These are phyloP conservation scores for Diplodus puntazzo DNA, from an alignment of 2,797 vertebrate species.

Conservation along the genomic window DNA sequence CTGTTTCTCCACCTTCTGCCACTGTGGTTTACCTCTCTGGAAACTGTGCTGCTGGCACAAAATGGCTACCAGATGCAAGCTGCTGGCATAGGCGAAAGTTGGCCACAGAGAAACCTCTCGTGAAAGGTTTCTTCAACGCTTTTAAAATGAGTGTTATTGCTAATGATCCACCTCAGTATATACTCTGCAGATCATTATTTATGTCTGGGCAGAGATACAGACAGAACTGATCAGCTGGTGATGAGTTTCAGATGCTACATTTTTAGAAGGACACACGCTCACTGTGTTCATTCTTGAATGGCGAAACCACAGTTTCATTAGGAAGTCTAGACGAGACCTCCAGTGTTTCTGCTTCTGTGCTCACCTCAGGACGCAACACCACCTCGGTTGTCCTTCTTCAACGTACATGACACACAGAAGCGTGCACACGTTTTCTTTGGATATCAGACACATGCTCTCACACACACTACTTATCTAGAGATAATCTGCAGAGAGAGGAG, in stretches of 20 bases:
- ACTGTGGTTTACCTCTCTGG: constrained; percentile 82
- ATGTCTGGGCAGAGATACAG: not conserved
- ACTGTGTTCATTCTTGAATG: constrained; percentile 29
- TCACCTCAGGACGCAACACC: constrained; percentile 48
- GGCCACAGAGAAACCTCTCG: constrained; percentile 35
- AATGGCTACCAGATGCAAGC: constrained; percentile 83
- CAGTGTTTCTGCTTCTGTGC: constrained; percentile 58
- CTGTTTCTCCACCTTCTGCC: constrained; percentile 78
- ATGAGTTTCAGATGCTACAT: not conserved
- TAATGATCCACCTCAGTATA: constrained; percentile 18
- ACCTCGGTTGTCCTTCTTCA: constrained; percentile 9
- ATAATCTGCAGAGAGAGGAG: constrained; percentile 69
- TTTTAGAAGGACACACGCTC: constrained; percentile 4
- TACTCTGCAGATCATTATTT: constrained; percentile 1
- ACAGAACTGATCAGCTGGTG: constrained; percentile 6
- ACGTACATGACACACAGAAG: constrained; percentile 3
- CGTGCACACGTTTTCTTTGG: constrained; percentile 12
- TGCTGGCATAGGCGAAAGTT: constrained; percentile 63
- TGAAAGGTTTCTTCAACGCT: constrained; percentile 26
- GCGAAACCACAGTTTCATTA: constrained; percentile 80
- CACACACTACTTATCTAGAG: constrained; percentile 71
- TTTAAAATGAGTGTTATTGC: not conserved
- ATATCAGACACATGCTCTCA: constrained; percentile 36
- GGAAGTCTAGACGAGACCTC: constrained; percentile 81
- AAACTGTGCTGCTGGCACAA: constrained; percentile 75